Percentiles rank a stretch among this genome's conserved stretches.
Evolutionary conservation across 2,113 vertebrate species (phyloP).

Genomic region (Motacilla tschutschensis): DNA sequence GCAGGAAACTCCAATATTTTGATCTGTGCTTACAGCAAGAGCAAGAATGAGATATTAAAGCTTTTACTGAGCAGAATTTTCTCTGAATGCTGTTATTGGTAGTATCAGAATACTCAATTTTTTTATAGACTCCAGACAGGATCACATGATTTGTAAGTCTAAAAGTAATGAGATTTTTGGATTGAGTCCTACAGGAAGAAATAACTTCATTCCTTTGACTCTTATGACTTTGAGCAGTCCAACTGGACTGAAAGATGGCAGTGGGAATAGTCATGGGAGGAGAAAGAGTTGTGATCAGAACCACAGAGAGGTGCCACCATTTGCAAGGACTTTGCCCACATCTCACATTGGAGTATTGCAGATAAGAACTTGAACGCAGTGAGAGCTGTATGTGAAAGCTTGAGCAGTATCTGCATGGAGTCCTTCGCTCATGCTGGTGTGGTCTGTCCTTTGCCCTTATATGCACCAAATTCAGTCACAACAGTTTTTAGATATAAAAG

Average conservation of each 20-base stretch:
- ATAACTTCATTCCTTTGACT: not conserved
- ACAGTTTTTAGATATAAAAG: not conserved
- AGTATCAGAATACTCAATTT: not conserved
- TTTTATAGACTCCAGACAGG: not conserved
- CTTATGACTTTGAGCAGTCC: not conserved
- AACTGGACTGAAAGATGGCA: not conserved
- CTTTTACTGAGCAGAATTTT: not conserved
- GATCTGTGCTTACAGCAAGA: not conserved
- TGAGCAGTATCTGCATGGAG: not conserved
- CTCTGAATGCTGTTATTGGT: not conserved
- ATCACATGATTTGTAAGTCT: not conserved
- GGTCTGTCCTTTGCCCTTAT: not conserved
- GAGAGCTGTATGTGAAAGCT: not conserved
- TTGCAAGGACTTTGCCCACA: not conserved
- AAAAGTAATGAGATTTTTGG: not conserved
- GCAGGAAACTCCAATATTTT: not conserved
- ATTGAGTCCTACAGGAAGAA: not conserved
- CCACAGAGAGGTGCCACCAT: not conserved
- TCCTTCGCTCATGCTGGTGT: not conserved
- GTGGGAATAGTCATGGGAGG: not conserved
- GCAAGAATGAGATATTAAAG: not conserved
- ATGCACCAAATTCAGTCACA: not conserved
- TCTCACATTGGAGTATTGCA: not conserved
- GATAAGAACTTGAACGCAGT: not conserved
- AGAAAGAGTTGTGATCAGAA: not conserved